Evolutionary conservation across 2,113 vertebrate genomes (phyloP), one percentile per base, ranked within the genome.

Genomic region (Lipophrys pholis): DNA sequence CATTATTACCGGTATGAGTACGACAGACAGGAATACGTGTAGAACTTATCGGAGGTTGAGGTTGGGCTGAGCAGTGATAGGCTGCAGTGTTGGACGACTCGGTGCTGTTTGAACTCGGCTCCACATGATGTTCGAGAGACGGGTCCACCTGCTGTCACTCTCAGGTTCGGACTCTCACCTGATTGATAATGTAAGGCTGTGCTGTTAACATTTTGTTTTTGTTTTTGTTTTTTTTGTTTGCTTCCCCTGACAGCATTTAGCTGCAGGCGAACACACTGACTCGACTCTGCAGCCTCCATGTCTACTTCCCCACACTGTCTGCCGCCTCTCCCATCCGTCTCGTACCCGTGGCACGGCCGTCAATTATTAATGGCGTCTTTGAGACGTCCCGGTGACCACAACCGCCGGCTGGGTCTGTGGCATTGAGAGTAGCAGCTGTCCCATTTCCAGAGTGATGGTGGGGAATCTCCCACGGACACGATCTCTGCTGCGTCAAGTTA

Each of bases 291-390:
- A 78, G 69, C 77, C 70, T 52, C 74, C 73, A 65, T 73, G 75
- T 71, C 78, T 4, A 30, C 21, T 30, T 30, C 21, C 21, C 21
- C 21, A 30, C 21, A 84, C 81, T 76, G 76, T 85, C 76, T 71
- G 68, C 81, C 6, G 21, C 21, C 83, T 67, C 77, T 85, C 80
- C 78, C 60, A 65, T 80, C 80, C 75, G 79, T 77, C 82, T 80
- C 84, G 81, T 83, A 84, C 68, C 70, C 9, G 80, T 85, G 86
- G 84, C 69, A 84, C 69, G 39, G 14, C 49, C 78, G 81, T 92
- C 56, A 75, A 89, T 90, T 87, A 91, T 91, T 90, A 80, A 91
- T 88, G 73, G 11, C 89, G 79, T 84, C 73, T 83, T 65, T 83
- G 87, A 89, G 86, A 84, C 81, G 45, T 83, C 87, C 86, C 69